Conservation (phyloP, 2,888 invertebrate genomes). For the Watsonalla cultraria region DNA sequence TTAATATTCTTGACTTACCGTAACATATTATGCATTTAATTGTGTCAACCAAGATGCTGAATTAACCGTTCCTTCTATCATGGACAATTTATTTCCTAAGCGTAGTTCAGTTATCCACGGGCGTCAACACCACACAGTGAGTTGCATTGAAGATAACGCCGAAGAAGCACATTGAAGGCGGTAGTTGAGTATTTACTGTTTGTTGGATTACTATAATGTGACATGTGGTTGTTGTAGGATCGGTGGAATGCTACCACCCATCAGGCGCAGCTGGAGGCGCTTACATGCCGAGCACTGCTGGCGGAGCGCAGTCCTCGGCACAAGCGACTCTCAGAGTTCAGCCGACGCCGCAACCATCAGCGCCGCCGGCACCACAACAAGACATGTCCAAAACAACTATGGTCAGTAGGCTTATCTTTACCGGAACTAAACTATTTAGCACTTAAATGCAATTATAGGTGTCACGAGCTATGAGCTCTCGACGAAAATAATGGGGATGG, state of each 20-base stretch:
- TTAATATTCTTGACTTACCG: too few species aligned
- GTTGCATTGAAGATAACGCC: constrained; percentile 27
- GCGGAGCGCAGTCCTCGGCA: constrained; percentile 49
- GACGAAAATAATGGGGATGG: too few species aligned
- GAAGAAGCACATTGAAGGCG: not conserved
- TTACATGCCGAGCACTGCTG: constrained; percentile 52
- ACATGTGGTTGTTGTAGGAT: constrained; percentile 34
- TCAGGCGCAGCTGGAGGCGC: constrained; percentile 49
- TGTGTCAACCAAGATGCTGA: constrained; percentile 2
- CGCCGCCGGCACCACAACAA: constrained; percentile 62
- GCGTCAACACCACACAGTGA: constrained; percentile 75
- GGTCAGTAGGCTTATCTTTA: constrained; percentile 32
- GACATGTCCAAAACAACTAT: constrained; percentile 64
- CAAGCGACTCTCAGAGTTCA: constrained; percentile 55
- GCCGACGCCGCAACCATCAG: constrained; percentile 57
- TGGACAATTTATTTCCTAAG: constrained; percentile 51
- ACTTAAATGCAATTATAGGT: not conserved
- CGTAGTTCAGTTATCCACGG: constrained; percentile 66
- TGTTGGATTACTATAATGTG: not conserved
- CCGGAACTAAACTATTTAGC: too few species aligned
- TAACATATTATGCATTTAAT: not conserved
- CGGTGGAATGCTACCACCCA: constrained; percentile 70
- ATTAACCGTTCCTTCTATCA: constrained; percentile 8
- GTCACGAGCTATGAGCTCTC: not conserved
- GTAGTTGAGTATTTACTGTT: not conserved